These are phyloP conservation scores for Odontocolon sp. DNA, from an alignment of 2,888 invertebrate species.

Conservation along the genomic window DNA sequence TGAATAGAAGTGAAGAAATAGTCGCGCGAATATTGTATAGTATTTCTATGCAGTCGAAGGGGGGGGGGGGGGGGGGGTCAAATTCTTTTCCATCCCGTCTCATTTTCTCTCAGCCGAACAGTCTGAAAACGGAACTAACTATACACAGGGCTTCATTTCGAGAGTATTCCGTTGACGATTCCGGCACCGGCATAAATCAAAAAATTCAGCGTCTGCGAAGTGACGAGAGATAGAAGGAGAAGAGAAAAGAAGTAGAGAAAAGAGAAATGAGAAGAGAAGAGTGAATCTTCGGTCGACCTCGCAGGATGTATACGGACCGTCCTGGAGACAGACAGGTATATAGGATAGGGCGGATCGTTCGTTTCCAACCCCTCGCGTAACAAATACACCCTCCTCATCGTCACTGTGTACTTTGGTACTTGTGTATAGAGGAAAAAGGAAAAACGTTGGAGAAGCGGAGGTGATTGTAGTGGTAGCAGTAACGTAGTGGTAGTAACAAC, in stretches of 20 bases:
- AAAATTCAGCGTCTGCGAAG: background rate
- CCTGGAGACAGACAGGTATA: background rate
- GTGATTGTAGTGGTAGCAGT: background rate
- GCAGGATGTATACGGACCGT: too few relatives aligned
- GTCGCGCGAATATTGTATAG: constrained; percentile 54
- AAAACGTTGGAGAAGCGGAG: background rate
- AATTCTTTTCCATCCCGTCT: too few relatives aligned
- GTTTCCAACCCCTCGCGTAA: too few relatives aligned
- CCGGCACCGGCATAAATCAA: constrained; percentile 23
- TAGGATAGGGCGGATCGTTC: background rate
- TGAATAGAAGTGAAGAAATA: constrained; percentile 16
- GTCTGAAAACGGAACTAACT: too few relatives aligned
- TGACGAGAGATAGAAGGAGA: constrained; percentile 7
- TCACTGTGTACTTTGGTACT: background rate
- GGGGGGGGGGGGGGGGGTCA: constrained; percentile 35
- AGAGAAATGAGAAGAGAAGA: constrained; percentile 1
- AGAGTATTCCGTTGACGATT: background rate
- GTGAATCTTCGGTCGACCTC: too few relatives aligned
- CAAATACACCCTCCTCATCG: background rate
- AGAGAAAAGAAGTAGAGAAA: constrained; percentile 2
- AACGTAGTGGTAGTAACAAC: background rate
- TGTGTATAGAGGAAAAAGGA: constrained; percentile 5
- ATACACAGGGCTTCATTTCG: background rate
- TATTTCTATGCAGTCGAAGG: constrained; percentile 1
- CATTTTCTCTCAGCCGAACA: too few relatives aligned